Evolutionary conservation across 2,888 invertebrate genomes (phyloP), one percentile per base, ranked within the genome.

Genomic region (Matsumyia berberina): DNA sequence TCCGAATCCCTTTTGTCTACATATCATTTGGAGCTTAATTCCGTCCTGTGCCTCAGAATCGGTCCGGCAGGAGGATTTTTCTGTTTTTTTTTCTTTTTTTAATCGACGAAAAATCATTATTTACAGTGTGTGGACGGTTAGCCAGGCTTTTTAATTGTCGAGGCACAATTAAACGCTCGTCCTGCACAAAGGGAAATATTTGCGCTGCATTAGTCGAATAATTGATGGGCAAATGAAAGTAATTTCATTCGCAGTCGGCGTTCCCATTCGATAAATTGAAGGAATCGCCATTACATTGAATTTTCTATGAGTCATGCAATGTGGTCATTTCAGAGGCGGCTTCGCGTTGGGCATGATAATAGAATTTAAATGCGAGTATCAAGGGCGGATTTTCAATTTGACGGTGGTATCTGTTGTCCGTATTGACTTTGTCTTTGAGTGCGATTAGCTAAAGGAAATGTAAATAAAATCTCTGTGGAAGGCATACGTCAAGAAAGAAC

Each of bases 181-280:
- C 31, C 72, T 55, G 72, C 12, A 66, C 60, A 67, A 62, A 51
- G 57, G 67, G 8, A 66, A 60, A 69, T 83, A 73, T 79, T 83
- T 83, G 78, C 73, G 49, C 79, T 64, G 83, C 67, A 83, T 83
- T 83, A 83, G 79, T 62, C 79, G 67, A 83, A 78, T 83, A 83
- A 83, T 83, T 83, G 73, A 83, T 79, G 67, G 35, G 42, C 42
- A 73, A 83, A 78, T 78, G 57, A 73, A 69, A 73, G 69, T 49
- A 55, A 62, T 67, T 83, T 73, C 57, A 82, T 66, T 72, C 53
- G 72, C 53, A 55, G 64, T 73, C 15, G 51, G 42, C 37, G 15
- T 31, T n/a, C n/a, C 39, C 51, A 35, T 69, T 42, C 42, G 17
- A 19, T 62, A 62, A 74, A 74, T 74, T 74, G 58, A 46, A 58